phyloP scores from a whole-genome alignment of 2,113 vertebrate genomes.

The Microcebus griseorufus region DNA sequence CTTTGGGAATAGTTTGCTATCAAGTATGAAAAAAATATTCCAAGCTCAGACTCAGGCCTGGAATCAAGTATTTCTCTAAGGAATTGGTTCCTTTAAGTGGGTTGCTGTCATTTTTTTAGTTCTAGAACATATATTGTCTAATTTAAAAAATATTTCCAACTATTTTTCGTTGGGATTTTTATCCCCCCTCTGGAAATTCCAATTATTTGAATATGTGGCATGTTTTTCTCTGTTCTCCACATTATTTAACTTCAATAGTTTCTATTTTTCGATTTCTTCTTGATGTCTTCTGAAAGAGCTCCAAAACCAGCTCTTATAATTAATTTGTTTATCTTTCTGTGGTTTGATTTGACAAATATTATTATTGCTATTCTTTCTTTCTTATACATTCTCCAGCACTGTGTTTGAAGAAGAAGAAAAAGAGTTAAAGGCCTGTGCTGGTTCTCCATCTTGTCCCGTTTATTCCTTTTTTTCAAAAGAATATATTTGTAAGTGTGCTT shows the following conservation, averaged over 20 bases:
- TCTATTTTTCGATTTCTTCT: not conserved
- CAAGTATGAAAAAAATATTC: not conserved
- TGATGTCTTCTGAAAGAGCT: not conserved
- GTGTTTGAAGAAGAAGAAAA: not conserved
- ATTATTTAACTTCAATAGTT: slow-evolving; percentile 22
- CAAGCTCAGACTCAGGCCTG: not conserved
- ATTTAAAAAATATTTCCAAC: not conserved
- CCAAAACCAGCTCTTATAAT: not conserved
- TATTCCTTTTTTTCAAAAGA: not conserved
- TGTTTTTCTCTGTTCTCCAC: not conserved
- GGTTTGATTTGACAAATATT: not conserved
- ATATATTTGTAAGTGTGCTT: not conserved
- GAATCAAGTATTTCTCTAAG: not conserved
- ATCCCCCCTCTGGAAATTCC: not conserved
- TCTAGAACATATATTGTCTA: not conserved
- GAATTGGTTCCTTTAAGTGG: not conserved
- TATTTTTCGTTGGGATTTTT: not conserved
- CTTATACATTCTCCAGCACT: not conserved
- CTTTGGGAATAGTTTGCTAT: not conserved
- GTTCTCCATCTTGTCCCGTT: not conserved
- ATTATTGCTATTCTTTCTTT: not conserved
- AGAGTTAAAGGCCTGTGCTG: not conserved
- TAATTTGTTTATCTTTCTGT: slow-evolving; percentile 1
- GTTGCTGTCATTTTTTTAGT: not conserved
- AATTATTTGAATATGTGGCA: not conserved